Conservation (phyloP, 2,888 invertebrate species). For the Baccha elongata region DNA sequence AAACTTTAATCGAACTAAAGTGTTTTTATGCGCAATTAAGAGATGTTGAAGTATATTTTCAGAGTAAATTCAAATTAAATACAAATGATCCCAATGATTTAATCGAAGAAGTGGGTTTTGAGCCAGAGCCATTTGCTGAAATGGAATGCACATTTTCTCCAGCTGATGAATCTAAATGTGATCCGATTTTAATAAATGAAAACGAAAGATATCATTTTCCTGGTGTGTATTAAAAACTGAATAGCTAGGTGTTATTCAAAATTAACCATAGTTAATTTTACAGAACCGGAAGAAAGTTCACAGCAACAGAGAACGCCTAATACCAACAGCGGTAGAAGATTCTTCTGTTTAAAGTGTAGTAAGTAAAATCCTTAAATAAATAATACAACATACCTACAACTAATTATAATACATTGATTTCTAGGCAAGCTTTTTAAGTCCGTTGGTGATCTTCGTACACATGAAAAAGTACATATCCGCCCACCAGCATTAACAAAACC, state of each 20-base stretch:
- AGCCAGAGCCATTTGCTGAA: neutral
- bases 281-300: neutral
- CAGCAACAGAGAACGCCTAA: neutral
- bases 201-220: too few relatives aligned
- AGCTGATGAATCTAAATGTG: neutral
- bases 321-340: neutral
- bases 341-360: slow-evolving; percentile 39
- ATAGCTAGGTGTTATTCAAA: too few relatives aligned
- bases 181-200: slow-evolving; percentile 31
- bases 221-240: too few relatives aligned
- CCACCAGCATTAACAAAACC: neutral
- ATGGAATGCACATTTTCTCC: neutral
- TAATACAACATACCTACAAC: neutral
- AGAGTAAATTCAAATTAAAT: neutral
- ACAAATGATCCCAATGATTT: neutral
- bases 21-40: slow-evolving; percentile 41
- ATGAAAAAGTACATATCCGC: slow-evolving; percentile 17
- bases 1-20: slow-evolving; percentile 32
- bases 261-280: neutral
- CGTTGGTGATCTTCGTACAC: slow-evolving; percentile 23
- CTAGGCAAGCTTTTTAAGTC: slow-evolving; percentile 20
- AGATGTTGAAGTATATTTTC: slow-evolving; percentile 47
- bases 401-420: neutral
- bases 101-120: neutral
- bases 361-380: neutral